Evolutionary conservation across 37 sponge, comb jelly and placozoan genomes (phyloP), one percentile per base, ranked within the genome.

Genomic region (Beroe forskalii): DNA sequence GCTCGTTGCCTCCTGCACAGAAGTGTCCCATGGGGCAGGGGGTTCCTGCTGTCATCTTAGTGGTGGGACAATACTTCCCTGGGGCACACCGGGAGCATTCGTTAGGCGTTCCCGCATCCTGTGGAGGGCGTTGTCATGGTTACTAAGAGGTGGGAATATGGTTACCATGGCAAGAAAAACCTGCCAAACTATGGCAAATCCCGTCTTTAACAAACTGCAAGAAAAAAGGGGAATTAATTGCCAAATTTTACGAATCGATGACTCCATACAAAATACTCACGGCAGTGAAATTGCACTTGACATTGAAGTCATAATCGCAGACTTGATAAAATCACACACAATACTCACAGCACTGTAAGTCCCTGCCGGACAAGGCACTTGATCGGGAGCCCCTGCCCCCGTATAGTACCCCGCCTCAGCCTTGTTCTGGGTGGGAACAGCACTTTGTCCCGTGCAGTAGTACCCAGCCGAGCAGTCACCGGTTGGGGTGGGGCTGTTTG

Each of bases 381-480:
- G 80, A 37, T 38, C 67, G 14, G 23, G 90, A 12, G 91, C 43
- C 36, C 92, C 89, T 14, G 35, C 67, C 4, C 17, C 43, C 3
- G 37, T 40, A 89, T 62, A 91, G 62, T 89, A 35, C 23, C 92
- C 92, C 1, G 89, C 64, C 32, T 67, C 60, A 6, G 28, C 64
- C 40, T 41, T 30, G 60, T 69, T 22, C 30, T 66, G 67, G 33
- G 67, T 67, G 22, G 92, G 40, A 14, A 32, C 30, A 3, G 43
- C 4, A 31, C 72, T 67, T 9, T 37, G 37, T 20, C 41, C 60
- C 36, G 43, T 80, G 66, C 92, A 91, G 89, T 89, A 91, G 67
- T 67, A 91, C 43, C 92, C 92, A 8, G 92, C 92, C 9, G 2
- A 33, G 31, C 92, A 91, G 23, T 8, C 36, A 24, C 92, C 92